Percentiles rank a stretch among this genome's conserved stretches.
phyloP scores from a whole-genome alignment of 2,113 vertebrate species.

The Bagarius yarrelli region DNA sequence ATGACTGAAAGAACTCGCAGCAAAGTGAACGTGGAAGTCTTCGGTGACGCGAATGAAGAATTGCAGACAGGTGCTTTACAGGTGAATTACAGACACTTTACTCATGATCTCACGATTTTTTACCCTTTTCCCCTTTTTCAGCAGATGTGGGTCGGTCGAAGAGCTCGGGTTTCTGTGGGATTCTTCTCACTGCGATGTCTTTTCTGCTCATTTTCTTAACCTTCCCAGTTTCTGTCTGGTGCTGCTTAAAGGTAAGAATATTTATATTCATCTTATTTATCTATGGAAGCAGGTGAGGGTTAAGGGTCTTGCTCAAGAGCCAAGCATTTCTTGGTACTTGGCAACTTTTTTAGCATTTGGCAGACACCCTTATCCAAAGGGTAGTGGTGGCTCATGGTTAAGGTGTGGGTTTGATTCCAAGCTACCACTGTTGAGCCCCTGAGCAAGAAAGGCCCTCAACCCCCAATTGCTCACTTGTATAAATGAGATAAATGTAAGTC shows the following conservation, averaged over 20 bases:
- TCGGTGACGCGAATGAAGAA: constrained; percentile 10
- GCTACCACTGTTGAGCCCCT: no score
- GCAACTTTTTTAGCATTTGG: no score
- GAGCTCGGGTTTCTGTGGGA: background rate
- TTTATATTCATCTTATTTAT: background rate
- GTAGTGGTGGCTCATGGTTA: no score
- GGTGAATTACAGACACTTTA: no score
- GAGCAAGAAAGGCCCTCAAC: no score
- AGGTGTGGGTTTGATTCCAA: no score
- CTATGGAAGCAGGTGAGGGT: no score
- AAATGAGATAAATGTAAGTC: no score
- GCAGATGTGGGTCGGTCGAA: constrained; percentile 28
- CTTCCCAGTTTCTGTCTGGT: constrained; percentile 57
- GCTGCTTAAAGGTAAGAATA: constrained; percentile 58
- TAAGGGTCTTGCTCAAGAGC: no score
- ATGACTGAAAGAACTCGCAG: constrained; percentile 31
- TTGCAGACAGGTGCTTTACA: constrained; percentile 34
- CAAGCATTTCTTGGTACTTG: no score
- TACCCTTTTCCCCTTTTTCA: background rate
- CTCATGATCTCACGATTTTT: background rate
- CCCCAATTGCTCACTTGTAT: no score
- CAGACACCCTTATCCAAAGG: no score
- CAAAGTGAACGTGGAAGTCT: constrained; percentile 24
- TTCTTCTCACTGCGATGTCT: constrained; percentile 51
- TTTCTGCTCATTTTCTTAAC: constrained; percentile 44